These are phyloP conservation scores for Nymphalis c-album DNA, from an alignment of 2,888 invertebrate genomes.

Conservation along the genomic window DNA sequence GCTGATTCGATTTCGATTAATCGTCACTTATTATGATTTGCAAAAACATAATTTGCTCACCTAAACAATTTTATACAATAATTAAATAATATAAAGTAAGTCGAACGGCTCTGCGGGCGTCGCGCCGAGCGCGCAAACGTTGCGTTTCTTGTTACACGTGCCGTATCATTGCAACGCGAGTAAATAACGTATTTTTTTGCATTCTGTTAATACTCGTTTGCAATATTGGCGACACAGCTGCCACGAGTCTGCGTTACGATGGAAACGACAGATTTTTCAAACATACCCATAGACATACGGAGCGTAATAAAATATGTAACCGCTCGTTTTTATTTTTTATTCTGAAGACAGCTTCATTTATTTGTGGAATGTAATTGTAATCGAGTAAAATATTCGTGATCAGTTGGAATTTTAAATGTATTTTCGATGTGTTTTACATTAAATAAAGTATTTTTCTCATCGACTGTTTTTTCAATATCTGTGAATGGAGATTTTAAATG, in stretches of 20 bases:
- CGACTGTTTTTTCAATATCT: neutral
- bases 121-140: neutral
- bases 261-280: conserved; percentile 5
- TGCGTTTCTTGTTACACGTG: neutral
- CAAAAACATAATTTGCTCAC: too few relatives aligned
- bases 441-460: too few relatives aligned
- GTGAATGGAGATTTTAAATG: neutral
- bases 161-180: neutral
- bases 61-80: too few relatives aligned
- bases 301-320: conserved; percentile 4
- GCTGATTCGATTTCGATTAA: too few relatives aligned
- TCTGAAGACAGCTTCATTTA: neutral
- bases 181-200: conserved; percentile 1
- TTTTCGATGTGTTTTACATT: too few relatives aligned
- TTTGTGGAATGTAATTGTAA: too few relatives aligned
- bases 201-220: conserved; percentile 1
- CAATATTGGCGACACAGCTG: conserved; percentile 14
- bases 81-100: neutral
- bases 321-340: neutral
- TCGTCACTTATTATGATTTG: too few relatives aligned
- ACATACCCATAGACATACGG: conserved; percentile 8
- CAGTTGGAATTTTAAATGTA: neutral
- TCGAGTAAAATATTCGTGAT: too few relatives aligned
- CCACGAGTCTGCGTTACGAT: neutral
- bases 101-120: neutral